Evolutionary conservation across 2,888 invertebrate species (phyloP).

Genomic region (Kryphioiulus occultus): DNA sequence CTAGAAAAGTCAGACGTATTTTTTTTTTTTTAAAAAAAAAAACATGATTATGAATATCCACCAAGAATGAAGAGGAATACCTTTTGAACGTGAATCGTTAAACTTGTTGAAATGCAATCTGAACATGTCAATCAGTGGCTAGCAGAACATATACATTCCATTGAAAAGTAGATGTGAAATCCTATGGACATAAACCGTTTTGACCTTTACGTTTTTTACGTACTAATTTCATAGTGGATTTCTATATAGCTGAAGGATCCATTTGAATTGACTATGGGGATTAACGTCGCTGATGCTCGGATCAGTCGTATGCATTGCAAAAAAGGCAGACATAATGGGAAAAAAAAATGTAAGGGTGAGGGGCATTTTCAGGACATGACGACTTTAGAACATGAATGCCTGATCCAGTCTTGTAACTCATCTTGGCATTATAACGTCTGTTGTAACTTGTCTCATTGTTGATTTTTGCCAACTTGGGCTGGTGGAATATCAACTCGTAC

Average conservation of each 20-base stretch:
- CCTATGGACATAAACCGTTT: neutral
- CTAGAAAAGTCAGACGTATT: no score
- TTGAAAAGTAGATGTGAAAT: neutral
- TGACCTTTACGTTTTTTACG: neutral
- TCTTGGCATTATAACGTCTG: neutral
- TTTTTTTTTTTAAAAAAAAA: no score
- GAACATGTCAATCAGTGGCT: neutral
- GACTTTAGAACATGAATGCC: neutral
- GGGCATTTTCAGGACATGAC: neutral
- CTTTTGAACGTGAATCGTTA: neutral
- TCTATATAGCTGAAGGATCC: neutral
- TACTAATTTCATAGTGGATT: neutral
- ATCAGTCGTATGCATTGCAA: neutral
- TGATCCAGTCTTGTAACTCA: neutral
- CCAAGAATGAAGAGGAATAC: neutral
- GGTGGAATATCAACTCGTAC: no score
- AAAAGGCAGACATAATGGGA: neutral
- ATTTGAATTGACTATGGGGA: slow-evolving; percentile 13
- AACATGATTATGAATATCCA: no score
- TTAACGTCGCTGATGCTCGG: neutral
- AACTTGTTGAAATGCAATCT: neutral
- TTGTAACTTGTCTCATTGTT: neutral
- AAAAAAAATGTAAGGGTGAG: neutral
- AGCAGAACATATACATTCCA: neutral
- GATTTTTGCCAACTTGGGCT: neutral